A percentile compares a stretch with the other conserved stretches of the same genome.
These are phyloP conservation scores for Chromis chromis DNA, from an alignment of 2,797 vertebrate genomes.

Conservation along the genomic window DNA sequence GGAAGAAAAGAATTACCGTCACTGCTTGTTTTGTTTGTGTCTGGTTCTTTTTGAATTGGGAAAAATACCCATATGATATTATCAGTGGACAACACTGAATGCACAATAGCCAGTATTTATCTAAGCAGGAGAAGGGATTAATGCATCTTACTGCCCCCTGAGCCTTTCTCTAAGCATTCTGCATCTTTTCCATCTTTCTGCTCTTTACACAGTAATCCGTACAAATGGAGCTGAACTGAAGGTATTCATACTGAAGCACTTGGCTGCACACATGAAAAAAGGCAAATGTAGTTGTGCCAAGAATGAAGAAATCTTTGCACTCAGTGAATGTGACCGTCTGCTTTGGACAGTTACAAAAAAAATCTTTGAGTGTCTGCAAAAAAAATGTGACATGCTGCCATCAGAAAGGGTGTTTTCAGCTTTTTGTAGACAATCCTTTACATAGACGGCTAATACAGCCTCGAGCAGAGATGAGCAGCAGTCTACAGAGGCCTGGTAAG, in stretches of 20 bases:
- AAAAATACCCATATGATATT: neutral
- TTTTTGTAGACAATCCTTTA: too few relatives aligned
- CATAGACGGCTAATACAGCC: too few relatives aligned
- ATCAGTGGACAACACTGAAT: neutral
- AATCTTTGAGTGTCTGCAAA: too few relatives aligned
- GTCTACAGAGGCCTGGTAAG: neutral
- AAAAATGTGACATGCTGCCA: too few relatives aligned
- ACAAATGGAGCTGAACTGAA: neutral
- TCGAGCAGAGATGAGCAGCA: neutral
- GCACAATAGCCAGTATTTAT: neutral
- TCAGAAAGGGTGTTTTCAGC: too few relatives aligned
- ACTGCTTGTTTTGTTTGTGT: neutral
- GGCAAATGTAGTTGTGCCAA: neutral
- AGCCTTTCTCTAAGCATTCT: neutral
- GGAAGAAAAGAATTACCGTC: neutral
- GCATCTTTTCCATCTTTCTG: neutral
- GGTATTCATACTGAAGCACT: neutral
- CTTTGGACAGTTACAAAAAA: neutral
- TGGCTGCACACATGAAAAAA: neutral
- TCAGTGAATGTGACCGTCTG: too few relatives aligned
- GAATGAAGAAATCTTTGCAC: neutral
- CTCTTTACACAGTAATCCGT: neutral
- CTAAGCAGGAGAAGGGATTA: neutral
- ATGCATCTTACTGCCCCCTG: neutral
- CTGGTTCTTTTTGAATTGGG: neutral